phyloP scores from a whole-genome alignment of 2,113 vertebrate species.

The Eonycteris spelaea region DNA sequence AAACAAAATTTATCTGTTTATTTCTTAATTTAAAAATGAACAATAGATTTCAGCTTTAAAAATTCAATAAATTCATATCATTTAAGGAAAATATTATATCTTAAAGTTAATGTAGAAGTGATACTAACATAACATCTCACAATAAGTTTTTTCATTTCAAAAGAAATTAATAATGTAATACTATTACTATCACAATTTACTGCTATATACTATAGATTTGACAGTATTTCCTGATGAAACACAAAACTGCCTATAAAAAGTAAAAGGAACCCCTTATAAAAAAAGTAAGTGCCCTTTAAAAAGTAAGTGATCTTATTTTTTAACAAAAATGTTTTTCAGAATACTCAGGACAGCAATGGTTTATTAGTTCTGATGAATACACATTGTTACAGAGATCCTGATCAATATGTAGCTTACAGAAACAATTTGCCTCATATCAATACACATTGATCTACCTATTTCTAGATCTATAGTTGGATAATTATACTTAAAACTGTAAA shows the following conservation, averaged over 20 bases:
- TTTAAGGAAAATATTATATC: neutral
- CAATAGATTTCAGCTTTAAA: neutral
- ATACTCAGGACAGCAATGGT: neutral
- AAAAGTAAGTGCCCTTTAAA: neutral
- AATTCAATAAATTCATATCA: neutral
- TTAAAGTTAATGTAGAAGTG: neutral
- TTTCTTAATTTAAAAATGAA: neutral
- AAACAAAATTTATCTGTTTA: neutral
- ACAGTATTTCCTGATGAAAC: neutral
- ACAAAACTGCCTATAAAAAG: neutral
- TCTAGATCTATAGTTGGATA: neutral
- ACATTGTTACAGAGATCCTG: neutral
- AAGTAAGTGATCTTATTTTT: neutral
- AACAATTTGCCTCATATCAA: neutral
- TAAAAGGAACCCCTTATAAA: neutral
- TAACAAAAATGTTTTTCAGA: neutral
- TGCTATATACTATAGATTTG: neutral
- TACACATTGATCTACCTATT: neutral
- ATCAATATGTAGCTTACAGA: neutral
- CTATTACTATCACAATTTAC: neutral
- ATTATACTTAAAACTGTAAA: neutral
- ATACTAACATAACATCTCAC: neutral
- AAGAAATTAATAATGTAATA: neutral
- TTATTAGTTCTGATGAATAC: neutral
- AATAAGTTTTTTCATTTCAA: neutral